Conservation (phyloP, 1,140 invertebrate genomes). For the Leucophenga varia region DNA sequence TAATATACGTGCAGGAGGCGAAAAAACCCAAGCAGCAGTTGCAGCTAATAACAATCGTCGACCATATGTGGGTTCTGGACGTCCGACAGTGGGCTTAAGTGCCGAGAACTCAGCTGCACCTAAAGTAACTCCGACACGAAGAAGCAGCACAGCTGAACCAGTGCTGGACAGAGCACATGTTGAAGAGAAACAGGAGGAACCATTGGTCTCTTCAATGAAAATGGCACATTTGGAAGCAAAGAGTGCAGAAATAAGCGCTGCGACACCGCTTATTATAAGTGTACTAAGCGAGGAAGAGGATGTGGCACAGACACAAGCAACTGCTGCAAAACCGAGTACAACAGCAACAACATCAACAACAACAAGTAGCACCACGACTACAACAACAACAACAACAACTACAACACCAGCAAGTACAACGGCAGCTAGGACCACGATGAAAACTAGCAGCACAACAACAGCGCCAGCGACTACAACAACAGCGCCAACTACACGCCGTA, state of each 20-base stretch:
- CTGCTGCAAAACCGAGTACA: not conserved
- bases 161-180: not conserved
- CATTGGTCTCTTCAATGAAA: no score
- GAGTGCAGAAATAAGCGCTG: constrained; percentile 22
- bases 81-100: constrained; percentile 29
- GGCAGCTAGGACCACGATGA: constrained; percentile 1
- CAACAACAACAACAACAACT: no score
- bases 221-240: constrained; percentile 12
- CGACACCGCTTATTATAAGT: constrained; percentile 56
- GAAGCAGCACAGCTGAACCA: not conserved
- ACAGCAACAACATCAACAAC: not conserved
- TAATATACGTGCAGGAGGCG: constrained; percentile 57
- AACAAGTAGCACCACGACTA: constrained; percentile 11
- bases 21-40: constrained; percentile 6
- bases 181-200: no score
- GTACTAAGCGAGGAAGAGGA: constrained; percentile 55
- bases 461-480: constrained; percentile 21
- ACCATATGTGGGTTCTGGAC: constrained; percentile 35
- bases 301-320: constrained; percentile 29
- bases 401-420: constrained; percentile 21
- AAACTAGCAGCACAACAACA: constrained; percentile 13
- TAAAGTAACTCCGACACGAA: constrained; percentile 9
- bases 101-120: constrained; percentile 15
- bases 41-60: constrained; percentile 24
- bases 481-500: constrained; percentile 23